Base-by-base conservation (phyloP, 2,888 invertebrate genomes). In the Rhyacophila evoluta region DNA sequence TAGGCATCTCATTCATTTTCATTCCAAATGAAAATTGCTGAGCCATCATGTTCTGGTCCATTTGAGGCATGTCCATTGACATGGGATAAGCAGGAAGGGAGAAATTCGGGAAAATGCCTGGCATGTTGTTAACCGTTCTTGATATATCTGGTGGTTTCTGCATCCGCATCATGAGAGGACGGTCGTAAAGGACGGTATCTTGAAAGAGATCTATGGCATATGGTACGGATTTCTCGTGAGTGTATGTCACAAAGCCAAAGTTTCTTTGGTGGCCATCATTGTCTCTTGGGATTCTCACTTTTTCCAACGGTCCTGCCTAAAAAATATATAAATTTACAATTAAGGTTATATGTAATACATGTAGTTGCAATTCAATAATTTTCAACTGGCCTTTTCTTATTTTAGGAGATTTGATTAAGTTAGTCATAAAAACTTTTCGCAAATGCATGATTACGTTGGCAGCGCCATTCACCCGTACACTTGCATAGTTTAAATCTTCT, bases 201-300 rank as follows among this genome's bases (percentile, higher is more conserved):
- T 93, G 91, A 83, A 95, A 92, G 38, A 97, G 86, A 36, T 92
- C 88, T n/a, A 95, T 85, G 0, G 95, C 95, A 85, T 95, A 97
- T 0, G 92, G 91, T 0, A 96, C 94, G 0, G 96, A 95, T 74
- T 91, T 90, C 83, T 90, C 88, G 85, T 97, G 95, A 84, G 93
- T 92, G 84, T 93, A 96, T 0, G 93, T 94, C 33, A 97, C 88
- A 84, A 97, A 97, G 1, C 93, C 96, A 86, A 92, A 97, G 81
- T 88, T 90, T 83, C 93, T 92, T 83, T 91, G 92, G 8, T 92
- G 91, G n/a, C 93, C 93, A 83, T 94, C 93, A 84, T 91, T 91
- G 84, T 95, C 95, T 84, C 91, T 93, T 0, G 96, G 94, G 83
- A 97, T 95, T 81, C 89, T 89, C 1, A 95, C 94, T 84, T 90